Percentiles rank a stretch among this genome's conserved stretches.
Conservation (phyloP, 2,888 invertebrate species). For the Merodon equestris region DNA sequence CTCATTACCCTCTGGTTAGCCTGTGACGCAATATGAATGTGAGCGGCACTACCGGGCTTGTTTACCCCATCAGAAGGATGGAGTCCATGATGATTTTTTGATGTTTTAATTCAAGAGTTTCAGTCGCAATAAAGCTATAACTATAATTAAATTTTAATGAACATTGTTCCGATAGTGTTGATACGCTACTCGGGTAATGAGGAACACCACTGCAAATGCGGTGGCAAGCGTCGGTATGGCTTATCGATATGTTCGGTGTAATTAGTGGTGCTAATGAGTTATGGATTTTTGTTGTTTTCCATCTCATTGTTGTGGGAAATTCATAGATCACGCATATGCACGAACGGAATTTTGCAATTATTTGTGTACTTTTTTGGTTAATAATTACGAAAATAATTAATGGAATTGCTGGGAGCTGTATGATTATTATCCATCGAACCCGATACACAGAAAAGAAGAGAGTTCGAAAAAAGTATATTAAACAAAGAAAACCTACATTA, state of each 20-base stretch:
- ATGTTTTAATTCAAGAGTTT: constrained; percentile 64
- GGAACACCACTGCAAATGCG: constrained; percentile 27
- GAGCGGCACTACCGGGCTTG: neutral
- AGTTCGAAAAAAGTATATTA: neutral
- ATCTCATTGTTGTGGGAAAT: too few species aligned
- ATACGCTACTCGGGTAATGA: constrained; percentile 55
- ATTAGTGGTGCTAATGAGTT: constrained; percentile 57
- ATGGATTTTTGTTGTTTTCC: constrained; percentile 26
- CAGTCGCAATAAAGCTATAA: constrained; percentile 56
- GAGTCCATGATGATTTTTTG: constrained; percentile 46
- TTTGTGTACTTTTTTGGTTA: neutral
- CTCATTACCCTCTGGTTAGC: constrained; percentile 52
- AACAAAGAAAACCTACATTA: neutral
- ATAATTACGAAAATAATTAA: neutral
- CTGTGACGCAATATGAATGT: too few species aligned
- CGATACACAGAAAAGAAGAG: too few species aligned
- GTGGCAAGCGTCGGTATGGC: constrained; percentile 57
- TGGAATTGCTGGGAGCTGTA: too few species aligned
- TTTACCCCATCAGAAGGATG: neutral
- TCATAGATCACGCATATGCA: too few species aligned
- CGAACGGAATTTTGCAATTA: neutral
- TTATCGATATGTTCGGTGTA: constrained; percentile 56
- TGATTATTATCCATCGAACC: neutral
- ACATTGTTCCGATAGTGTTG: constrained; percentile 63
- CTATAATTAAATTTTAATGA: constrained; percentile 67